These are phyloP conservation scores for Pterophyllum scalare DNA, from an alignment of 2,113 vertebrate genomes.

Conservation along the genomic window DNA sequence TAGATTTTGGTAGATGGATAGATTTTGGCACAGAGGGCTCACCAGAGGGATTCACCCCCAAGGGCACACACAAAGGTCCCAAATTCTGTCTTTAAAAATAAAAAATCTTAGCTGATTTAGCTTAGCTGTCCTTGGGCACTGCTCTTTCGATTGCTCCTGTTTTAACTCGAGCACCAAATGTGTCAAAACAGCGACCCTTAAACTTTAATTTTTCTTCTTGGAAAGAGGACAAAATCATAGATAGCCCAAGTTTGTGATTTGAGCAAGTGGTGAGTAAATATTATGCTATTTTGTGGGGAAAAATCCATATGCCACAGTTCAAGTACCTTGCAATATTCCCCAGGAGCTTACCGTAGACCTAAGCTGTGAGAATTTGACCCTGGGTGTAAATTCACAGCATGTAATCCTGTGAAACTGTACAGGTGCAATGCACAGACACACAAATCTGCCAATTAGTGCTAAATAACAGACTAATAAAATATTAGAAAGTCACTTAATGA, in stretches of 20 bases:
- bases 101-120: not conserved
- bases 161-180: not conserved
- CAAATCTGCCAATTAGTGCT: no score
- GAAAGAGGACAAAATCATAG: no score
- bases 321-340: not conserved
- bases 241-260: no score
- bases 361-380: not conserved
- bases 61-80: not conserved
- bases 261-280: not conserved
- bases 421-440: not conserved
- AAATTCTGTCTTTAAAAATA: not conserved
- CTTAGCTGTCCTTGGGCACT: not conserved
- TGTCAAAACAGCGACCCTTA: no score
- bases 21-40: not conserved
- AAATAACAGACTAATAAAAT: no score
- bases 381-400: no score
- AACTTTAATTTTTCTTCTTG: no score
- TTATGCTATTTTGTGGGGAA: not conserved
- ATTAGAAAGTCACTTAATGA: not conserved
- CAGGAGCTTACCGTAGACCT: not conserved
- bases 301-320: not conserved
- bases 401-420: not conserved
- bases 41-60: not conserved
- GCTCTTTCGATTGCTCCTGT: not conserved
- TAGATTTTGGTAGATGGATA: not conserved